Conservation (phyloP, 2,113 vertebrate genomes). For the Anarhynchus alexandrinus region DNA sequence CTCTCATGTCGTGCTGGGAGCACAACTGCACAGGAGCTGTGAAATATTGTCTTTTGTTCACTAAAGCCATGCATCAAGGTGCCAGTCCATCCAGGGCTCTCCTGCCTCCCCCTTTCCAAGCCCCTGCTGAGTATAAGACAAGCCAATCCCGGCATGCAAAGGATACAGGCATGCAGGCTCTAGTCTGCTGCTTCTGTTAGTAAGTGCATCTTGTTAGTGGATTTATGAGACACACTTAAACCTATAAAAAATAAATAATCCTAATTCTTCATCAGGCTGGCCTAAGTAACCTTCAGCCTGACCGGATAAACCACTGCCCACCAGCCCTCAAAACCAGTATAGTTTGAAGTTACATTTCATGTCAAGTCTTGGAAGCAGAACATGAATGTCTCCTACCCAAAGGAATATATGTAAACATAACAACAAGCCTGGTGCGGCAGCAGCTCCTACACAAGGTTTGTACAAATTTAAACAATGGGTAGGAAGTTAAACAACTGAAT, state of each 20-base stretch:
- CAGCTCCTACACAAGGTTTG: conserved; percentile 59
- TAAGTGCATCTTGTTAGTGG: conserved; percentile 69
- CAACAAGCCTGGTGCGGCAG: conserved; percentile 13
- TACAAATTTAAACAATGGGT: neutral
- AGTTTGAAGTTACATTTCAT: conserved; percentile 29
- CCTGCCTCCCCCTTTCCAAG: neutral
- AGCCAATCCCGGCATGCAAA: conserved; percentile 44
- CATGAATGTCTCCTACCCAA: conserved; percentile 18
- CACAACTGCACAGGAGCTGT: conserved; percentile 1
- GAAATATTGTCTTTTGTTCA: neutral
- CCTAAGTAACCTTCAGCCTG: conserved; percentile 33
- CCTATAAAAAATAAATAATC: conserved; percentile 57
- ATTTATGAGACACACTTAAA: conserved; percentile 53
- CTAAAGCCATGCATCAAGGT: conserved; percentile 53
- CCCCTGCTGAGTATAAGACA: conserved; percentile 26
- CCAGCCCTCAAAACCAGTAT: conserved; percentile 46
- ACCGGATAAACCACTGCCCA: conserved; percentile 15
- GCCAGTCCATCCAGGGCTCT: neutral
- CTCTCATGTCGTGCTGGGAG: neutral
- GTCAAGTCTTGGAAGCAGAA: conserved; percentile 59
- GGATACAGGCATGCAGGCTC: conserved; percentile 29
- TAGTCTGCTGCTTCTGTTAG: conserved; percentile 50
- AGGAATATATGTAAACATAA: conserved; percentile 57
- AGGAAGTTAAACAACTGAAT: conserved; percentile 44
- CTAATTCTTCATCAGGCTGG: conserved; percentile 55